These are phyloP conservation scores for Trissolcus basalis DNA, from an alignment of 1,140 invertebrate species.

Conservation along the genomic window DNA sequence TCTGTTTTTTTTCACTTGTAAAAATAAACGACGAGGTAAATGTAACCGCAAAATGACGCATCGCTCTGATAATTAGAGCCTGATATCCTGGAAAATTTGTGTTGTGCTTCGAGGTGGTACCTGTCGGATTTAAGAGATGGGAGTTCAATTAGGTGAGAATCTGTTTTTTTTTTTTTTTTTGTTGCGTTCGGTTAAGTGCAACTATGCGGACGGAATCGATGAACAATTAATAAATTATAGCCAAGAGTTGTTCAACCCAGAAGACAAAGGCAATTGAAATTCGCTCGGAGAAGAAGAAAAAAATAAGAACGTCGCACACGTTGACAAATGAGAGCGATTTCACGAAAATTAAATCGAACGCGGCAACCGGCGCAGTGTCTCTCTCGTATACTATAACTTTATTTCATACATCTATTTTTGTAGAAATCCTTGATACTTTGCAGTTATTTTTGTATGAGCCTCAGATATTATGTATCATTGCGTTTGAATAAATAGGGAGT, in stretches of 20 bases:
- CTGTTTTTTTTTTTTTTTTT: not conserved
- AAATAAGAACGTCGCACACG: not conserved
- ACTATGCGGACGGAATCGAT: constrained; percentile 31
- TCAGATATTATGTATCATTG: constrained; percentile 27
- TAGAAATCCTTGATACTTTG: constrained; percentile 48
- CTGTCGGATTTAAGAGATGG: constrained; percentile 23
- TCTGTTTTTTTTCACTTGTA: not conserved
- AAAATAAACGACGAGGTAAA: not conserved
- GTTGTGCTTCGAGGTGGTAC: constrained; percentile 23
- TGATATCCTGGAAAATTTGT: constrained; percentile 14
- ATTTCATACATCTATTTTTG: constrained; percentile 47
- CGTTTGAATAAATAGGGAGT: constrained; percentile 18
- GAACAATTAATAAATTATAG: constrained; percentile 31
- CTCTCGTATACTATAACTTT: constrained; percentile 13
- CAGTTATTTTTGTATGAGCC: constrained; percentile 45
- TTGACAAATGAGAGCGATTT: constrained; percentile 1
- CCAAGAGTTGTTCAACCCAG: constrained; percentile 20
- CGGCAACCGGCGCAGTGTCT: not conserved
- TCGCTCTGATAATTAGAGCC: not conserved
- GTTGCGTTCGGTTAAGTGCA: constrained; percentile 8
- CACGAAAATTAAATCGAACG: not conserved
- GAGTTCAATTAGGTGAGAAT: constrained; percentile 37
- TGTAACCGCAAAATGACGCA: constrained; percentile 11
- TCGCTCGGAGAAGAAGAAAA: not conserved
- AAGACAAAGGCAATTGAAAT: constrained; percentile 8